Percentiles rank a stretch among this genome's conserved stretches.
phyloP scores from a whole-genome alignment of 2,797 vertebrate species.

The Hafferia zeledoni region DNA sequence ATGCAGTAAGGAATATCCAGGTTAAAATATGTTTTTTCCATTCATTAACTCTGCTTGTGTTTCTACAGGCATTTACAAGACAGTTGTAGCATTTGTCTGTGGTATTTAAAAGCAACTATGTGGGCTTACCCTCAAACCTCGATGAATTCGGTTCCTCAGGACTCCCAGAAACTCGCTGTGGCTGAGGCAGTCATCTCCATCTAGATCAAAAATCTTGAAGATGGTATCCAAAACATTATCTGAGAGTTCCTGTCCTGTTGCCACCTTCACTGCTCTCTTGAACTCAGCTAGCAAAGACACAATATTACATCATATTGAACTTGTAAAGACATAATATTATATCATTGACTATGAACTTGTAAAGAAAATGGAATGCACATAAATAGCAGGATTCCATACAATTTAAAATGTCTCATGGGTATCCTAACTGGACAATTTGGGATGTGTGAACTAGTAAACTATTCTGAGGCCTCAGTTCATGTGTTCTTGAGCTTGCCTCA shows the following conservation, averaged over 20 bases:
- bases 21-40: neutral
- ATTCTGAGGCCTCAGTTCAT: neutral
- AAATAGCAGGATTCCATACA: neutral
- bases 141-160: constrained; percentile 90
- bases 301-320: neutral
- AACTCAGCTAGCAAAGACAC: constrained; percentile 85
- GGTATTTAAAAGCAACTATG: neutral
- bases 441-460: constrained; percentile 1
- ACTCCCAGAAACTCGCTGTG: constrained; percentile 92
- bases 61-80: neutral
- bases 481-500: neutral
- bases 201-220: constrained; percentile 96
- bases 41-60: neutral
- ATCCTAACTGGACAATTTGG: neutral
- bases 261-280: constrained; percentile 93
- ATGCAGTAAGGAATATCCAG: neutral
- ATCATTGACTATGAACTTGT: neutral
- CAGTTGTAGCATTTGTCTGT: neutral
- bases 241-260: constrained; percentile 92
- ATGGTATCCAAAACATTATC: constrained; percentile 93
- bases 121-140: constrained; percentile 88
- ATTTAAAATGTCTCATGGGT: neutral
- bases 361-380: neutral
- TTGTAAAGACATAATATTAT: no score
- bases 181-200: constrained; percentile 94